Conservation (phyloP, 2,888 invertebrate genomes). For the Nineta flava region DNA sequence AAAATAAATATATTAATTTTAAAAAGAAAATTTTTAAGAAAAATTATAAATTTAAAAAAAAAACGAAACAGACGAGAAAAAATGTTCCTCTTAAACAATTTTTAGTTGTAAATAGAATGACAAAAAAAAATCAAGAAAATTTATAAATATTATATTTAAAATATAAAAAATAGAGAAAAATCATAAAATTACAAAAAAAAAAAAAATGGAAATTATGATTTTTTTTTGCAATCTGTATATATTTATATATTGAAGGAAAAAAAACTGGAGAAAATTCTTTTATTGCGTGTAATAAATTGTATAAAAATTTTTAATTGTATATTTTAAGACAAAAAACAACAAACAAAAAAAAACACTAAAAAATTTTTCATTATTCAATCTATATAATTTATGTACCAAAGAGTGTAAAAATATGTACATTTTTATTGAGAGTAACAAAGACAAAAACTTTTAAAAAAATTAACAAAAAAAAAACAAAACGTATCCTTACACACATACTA, state of each 20-base stretch:
- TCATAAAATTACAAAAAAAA: not conserved
- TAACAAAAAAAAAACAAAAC: too few species aligned
- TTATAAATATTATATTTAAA: not conserved
- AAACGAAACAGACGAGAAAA: not conserved
- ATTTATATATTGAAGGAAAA: not conserved
- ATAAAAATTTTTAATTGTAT: not conserved
- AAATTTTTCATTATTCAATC: too few species aligned
- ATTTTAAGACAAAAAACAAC: not conserved
- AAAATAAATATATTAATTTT: too few species aligned
- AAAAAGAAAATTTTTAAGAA: too few species aligned
- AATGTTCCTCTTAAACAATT: not conserved
- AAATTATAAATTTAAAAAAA: not conserved
- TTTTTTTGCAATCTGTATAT: not conserved
- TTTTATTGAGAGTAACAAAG: not conserved
- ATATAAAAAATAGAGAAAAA: not conserved
- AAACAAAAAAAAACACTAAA: too few species aligned
- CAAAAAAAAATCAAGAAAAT: not conserved
- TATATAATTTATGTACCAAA: constrained; percentile 6
- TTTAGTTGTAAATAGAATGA: not conserved
- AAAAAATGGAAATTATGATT: too few species aligned
- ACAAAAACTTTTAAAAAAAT: not conserved
- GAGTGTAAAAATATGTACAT: constrained; percentile 3
- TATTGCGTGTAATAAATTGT: not conserved
- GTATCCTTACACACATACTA: too few species aligned
- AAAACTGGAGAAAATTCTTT: not conserved